Conservation (phyloP, 2,888 invertebrate genomes). For the Apodemia duryi region DNA sequence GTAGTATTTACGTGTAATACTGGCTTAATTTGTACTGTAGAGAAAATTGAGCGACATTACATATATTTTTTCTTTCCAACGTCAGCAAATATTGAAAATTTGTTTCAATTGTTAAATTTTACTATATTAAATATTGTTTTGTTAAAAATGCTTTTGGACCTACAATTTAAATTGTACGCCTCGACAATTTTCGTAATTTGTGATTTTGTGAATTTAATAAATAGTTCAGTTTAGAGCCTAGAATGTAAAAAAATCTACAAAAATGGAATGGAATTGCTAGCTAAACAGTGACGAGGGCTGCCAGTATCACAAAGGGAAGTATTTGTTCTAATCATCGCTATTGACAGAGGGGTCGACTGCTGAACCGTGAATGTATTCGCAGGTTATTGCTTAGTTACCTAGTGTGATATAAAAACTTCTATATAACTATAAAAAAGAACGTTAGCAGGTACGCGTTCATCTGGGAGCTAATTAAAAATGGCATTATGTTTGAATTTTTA, state of each 20-base stretch:
- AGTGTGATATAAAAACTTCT: neutral
- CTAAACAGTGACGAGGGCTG: neutral
- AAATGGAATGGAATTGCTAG: neutral
- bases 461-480: neutral
- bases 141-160: too few relatives aligned
- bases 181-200: too few relatives aligned
- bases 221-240: neutral
- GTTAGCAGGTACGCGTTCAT: neutral
- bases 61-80: too few relatives aligned
- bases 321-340: constrained; percentile 4
- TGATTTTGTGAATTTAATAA: too few relatives aligned
- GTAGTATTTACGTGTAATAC: too few relatives aligned
- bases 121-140: too few relatives aligned
- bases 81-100: too few relatives aligned
- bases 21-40: too few relatives aligned
- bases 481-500: neutral
- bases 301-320: neutral
- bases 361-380: neutral
- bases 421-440: neutral
- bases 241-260: neutral
- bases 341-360: neutral
- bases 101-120: too few relatives aligned
- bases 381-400: constrained; percentile 2
- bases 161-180: too few relatives aligned
- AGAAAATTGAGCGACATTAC: too few relatives aligned